A percentile compares a stretch with the other conserved stretches of the same genome.
phyloP scores from a whole-genome alignment of 2,888 invertebrate species.

The Zaprionus lineosus region DNA sequence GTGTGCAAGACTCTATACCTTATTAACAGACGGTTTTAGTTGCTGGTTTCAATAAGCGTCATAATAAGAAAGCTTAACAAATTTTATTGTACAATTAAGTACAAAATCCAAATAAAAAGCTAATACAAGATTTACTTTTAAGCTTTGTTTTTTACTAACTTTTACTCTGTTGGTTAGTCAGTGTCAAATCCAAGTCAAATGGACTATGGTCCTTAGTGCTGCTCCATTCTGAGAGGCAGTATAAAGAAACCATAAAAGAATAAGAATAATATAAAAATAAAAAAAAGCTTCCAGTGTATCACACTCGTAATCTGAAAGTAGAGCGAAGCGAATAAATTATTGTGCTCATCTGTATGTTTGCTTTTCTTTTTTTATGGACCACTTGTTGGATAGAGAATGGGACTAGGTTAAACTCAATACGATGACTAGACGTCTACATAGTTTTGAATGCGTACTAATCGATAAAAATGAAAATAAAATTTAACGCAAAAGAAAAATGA shows the following conservation, averaged over 20 bases:
- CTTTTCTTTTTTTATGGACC: conserved; percentile 62
- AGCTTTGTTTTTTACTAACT: no score
- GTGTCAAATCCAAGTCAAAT: no score
- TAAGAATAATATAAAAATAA: conserved; percentile 65
- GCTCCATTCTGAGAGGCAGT: conserved; percentile 32
- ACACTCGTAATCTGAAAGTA: conserved; percentile 36
- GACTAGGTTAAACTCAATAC: conserved; percentile 57
- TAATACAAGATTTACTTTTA: no score
- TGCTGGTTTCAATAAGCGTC: no score
- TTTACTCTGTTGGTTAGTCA: no score
- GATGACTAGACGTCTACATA: conserved; percentile 50
- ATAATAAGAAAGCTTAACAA: no score
- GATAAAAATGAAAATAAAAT: conserved; percentile 28
- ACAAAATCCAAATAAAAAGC: no score
- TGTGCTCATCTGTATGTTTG: conserved; percentile 54
- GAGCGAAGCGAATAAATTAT: conserved; percentile 61
- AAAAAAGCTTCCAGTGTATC: conserved; percentile 43
- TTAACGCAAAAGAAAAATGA: conserved; percentile 4
- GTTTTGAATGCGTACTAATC: conserved; percentile 19
- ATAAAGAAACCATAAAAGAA: conserved; percentile 54
- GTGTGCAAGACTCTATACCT: no score
- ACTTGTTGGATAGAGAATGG: conserved; percentile 53
- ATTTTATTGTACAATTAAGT: no score
- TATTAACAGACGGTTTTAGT: no score
- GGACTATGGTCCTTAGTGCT: no score